These are phyloP conservation scores for Conistra vaccinii DNA, from an alignment of 2,888 invertebrate species.

Conservation along the genomic window DNA sequence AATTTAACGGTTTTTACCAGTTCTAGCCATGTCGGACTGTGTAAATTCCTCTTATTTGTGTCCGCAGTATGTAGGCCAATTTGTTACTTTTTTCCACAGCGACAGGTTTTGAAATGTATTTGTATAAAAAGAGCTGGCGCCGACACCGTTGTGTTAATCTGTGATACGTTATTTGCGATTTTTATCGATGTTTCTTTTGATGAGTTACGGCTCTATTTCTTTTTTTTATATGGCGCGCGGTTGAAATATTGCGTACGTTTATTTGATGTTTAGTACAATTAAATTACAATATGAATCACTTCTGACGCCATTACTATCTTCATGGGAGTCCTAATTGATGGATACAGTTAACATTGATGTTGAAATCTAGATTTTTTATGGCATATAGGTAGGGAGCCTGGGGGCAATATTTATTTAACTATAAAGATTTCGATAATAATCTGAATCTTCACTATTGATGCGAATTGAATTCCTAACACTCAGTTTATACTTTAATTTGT, in stretches of 20 bases:
- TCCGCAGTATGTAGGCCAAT: constrained; percentile 84
- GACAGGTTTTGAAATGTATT: constrained; percentile 83
- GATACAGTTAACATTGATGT: constrained; percentile 49
- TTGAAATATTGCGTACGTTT: constrained; percentile 58
- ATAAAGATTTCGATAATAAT: constrained; percentile 41
- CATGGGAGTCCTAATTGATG: constrained; percentile 53
- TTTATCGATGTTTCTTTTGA: constrained; percentile 76
- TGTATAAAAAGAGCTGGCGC: constrained; percentile 70
- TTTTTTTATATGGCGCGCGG: constrained; percentile 47
- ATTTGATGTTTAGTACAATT: constrained; percentile 63
- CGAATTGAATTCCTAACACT: constrained; percentile 37
- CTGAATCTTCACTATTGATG: constrained; percentile 28
- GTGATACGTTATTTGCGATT: constrained; percentile 75
- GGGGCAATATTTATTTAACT: constrained; percentile 46
- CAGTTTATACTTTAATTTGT: constrained; percentile 33
- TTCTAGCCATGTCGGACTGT: constrained; percentile 78
- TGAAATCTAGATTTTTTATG: constrained; percentile 44
- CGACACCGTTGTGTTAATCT: constrained; percentile 79
- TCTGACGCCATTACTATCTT: constrained; percentile 47
- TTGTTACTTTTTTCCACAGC: constrained; percentile 78
- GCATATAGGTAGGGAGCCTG: constrained; percentile 13
- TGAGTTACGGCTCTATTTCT: constrained; percentile 71
- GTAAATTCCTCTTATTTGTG: constrained; percentile 85
- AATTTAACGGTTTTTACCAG: constrained; percentile 82
- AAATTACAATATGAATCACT: constrained; percentile 62